phyloP scores from a whole-genome alignment of 2,888 invertebrate genomes.

The Heliconius aoede region DNA sequence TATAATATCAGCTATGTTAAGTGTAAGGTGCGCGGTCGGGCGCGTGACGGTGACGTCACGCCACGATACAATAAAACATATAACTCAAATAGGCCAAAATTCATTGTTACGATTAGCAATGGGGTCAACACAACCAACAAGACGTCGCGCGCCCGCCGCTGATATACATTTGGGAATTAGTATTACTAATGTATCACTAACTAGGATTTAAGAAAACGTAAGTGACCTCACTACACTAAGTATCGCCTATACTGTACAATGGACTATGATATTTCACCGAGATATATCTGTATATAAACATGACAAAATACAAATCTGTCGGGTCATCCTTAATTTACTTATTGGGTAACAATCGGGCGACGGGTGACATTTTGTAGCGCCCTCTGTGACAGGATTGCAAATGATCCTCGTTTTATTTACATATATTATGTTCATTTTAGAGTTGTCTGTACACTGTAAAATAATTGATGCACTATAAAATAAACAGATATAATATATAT shows the following conservation, averaged over 20 bases:
- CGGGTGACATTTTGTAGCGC: slow-evolving; percentile 74
- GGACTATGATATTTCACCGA: slow-evolving; percentile 81
- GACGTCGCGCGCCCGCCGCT: slow-evolving; percentile 71
- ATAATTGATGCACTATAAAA: slow-evolving; percentile 51
- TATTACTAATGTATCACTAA: slow-evolving; percentile 76
- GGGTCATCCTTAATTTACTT: slow-evolving; percentile 75
- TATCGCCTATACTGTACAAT: slow-evolving; percentile 80
- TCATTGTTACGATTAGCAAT: slow-evolving; percentile 71
- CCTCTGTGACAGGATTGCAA: slow-evolving; percentile 75
- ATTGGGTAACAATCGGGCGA: slow-evolving; percentile 81
- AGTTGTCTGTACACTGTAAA: slow-evolving; percentile 66
- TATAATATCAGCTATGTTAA: slow-evolving; percentile 80
- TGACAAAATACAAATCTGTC: slow-evolving; percentile 82
- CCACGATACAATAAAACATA: slow-evolving; percentile 50
- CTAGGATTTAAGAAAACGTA: slow-evolving; percentile 74
- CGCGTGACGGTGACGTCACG: slow-evolving; percentile 69
- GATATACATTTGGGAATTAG: slow-evolving; percentile 75
- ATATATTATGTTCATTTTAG: slow-evolving; percentile 50
- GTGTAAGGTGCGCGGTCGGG: slow-evolving; percentile 72
- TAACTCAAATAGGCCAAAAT: slow-evolving; percentile 77
- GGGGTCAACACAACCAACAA: slow-evolving; percentile 76
- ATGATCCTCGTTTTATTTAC: slow-evolving; percentile 59
- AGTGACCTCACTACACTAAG: slow-evolving; percentile 74
- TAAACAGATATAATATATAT: slow-evolving; percentile 23
- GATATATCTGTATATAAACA: slow-evolving; percentile 83